Evolutionary conservation across 2,797 vertebrate species (phyloP).

Genomic region (Psittacula echo): DNA sequence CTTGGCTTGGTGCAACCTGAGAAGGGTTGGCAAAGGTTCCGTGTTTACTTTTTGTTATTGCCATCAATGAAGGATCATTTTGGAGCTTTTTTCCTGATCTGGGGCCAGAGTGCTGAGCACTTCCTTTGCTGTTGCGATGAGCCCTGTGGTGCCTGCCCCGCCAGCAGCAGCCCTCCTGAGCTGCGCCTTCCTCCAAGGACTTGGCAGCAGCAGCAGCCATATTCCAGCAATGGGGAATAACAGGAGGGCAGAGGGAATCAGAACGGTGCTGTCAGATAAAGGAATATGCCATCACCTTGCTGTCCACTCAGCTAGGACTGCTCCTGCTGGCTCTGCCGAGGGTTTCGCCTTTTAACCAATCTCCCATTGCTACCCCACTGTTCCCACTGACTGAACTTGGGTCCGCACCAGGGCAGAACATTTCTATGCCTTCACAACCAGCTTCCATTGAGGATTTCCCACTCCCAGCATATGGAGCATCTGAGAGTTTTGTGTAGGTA

Average conservation of each 20-base stretch:
- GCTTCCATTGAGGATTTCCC: conserved; percentile 60
- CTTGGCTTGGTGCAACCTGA: neutral
- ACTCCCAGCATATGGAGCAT: conserved; percentile 53
- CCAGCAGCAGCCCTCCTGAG: neutral
- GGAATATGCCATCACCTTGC: neutral
- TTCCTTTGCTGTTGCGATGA: neutral
- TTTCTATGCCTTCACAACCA: conserved; percentile 14
- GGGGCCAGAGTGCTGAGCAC: neutral
- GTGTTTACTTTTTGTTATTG: conserved; percentile 18
- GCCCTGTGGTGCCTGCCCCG: neutral
- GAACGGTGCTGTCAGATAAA: neutral
- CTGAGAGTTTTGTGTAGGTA: conserved; percentile 52
- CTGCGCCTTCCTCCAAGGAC: neutral
- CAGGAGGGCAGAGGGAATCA: neutral
- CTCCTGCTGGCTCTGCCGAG: neutral
- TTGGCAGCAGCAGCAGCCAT: neutral
- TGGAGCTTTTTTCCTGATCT: conserved; percentile 1
- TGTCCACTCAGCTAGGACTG: neutral
- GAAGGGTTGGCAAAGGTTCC: conserved; percentile 44
- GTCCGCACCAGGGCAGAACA: neutral
- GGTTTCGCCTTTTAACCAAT: neutral
- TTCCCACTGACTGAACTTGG: neutral
- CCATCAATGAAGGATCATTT: conserved; percentile 1
- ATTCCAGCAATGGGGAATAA: neutral
- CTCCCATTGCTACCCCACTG: neutral